Conservation (phyloP, 2,797 vertebrate species). For the Gambelia wislizenii region DNA sequence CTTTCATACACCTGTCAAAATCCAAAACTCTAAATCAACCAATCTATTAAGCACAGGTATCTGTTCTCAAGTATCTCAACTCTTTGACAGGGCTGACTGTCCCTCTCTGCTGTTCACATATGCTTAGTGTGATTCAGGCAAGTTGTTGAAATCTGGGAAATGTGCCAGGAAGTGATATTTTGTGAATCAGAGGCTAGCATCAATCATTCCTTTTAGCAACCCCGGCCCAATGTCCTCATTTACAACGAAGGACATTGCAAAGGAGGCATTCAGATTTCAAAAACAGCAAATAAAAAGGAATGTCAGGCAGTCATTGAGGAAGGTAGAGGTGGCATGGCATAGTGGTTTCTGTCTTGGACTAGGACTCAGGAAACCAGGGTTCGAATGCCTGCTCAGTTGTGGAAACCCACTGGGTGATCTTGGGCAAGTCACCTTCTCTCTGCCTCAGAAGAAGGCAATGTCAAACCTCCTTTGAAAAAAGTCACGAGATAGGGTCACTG, state of each 20-base stretch:
- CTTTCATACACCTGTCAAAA: too few relatives aligned
- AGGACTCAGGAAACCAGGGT: too few relatives aligned
- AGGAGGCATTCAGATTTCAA: not conserved
- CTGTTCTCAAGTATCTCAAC: too few relatives aligned
- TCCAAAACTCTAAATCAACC: too few relatives aligned
- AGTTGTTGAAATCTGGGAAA: slow-evolving; percentile 49
- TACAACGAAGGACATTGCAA: not conserved
- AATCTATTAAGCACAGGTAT: not conserved
- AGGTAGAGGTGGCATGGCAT: too few relatives aligned
- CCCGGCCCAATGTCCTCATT: not conserved
- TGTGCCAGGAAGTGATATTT: slow-evolving; percentile 19
- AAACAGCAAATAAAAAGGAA: not conserved
- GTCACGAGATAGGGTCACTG: too few relatives aligned
- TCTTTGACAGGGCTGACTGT: slow-evolving; percentile 12
- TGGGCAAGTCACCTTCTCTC: too few relatives aligned
- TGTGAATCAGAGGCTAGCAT: not conserved
- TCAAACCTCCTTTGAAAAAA: too few relatives aligned
- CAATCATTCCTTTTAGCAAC: not conserved
- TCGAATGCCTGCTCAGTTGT: too few relatives aligned
- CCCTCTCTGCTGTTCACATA: slow-evolving; percentile 22
- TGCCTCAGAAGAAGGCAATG: too few relatives aligned
- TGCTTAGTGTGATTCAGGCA: slow-evolving; percentile 33
- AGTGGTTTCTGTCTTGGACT: too few relatives aligned
- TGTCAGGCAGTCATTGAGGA: not conserved
- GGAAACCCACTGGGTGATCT: too few relatives aligned